phyloP scores from a whole-genome alignment of 2,113 vertebrate genomes.

The Carassius gibelio region DNA sequence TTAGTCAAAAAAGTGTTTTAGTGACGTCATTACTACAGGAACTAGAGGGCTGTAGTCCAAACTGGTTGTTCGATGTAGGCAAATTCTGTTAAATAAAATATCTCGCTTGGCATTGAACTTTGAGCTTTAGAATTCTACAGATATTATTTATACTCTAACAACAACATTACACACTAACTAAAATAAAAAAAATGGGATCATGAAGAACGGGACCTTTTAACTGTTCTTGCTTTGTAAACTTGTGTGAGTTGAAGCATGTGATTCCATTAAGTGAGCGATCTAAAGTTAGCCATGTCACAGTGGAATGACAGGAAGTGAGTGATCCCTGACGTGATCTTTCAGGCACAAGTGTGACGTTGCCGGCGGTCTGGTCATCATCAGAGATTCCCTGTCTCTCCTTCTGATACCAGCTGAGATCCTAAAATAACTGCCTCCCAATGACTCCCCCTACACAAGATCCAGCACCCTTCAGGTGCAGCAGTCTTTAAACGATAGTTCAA shows the following conservation, averaged over 20 bases:
- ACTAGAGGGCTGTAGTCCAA: too few relatives aligned
- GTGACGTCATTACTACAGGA: too few relatives aligned
- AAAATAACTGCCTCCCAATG: constrained; percentile 20
- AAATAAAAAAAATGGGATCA: too few relatives aligned
- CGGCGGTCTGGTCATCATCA: constrained; percentile 60
- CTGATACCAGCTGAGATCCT: constrained; percentile 32
- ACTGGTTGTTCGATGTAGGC: too few relatives aligned
- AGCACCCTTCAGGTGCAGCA: constrained; percentile 4
- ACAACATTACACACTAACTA: too few relatives aligned
- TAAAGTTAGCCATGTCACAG: constrained; percentile 36
- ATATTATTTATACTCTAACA: too few relatives aligned
- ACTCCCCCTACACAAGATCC: constrained; percentile 1
- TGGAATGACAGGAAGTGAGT: constrained; percentile 46
- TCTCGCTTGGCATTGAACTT: too few relatives aligned
- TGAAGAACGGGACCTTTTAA: too few relatives aligned
- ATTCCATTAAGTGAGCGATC: not conserved
- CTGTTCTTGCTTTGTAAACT: not conserved
- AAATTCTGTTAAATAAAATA: too few relatives aligned
- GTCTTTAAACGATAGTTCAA: not conserved
- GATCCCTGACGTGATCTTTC: constrained; percentile 35
- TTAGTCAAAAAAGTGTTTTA: too few relatives aligned
- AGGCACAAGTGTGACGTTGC: constrained; percentile 6
- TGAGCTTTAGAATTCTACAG: too few relatives aligned
- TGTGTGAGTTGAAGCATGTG: constrained; percentile 26
- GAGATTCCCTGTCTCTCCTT: constrained; percentile 24